Evolutionary conservation across 2,113 vertebrate genomes (phyloP).

Genomic region (Brachionichthys hirsutus): DNA sequence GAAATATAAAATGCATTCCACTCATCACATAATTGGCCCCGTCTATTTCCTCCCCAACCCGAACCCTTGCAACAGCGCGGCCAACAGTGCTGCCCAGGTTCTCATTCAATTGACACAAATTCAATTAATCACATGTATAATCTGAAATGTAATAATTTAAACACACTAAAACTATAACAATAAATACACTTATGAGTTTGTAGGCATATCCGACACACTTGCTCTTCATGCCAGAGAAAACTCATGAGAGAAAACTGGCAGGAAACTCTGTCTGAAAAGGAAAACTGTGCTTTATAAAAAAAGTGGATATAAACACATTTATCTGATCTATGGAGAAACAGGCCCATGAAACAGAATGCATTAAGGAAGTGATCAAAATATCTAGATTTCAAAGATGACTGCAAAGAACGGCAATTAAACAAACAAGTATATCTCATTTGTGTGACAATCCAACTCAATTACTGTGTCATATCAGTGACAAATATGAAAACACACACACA

Average conservation of each 20-base stretch:
- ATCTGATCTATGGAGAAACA: not conserved
- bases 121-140: too few species aligned
- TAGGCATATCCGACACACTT: not conserved
- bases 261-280: too few species aligned
- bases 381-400: slow-evolving; percentile 9
- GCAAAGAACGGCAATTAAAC: slow-evolving; percentile 35
- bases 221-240: not conserved
- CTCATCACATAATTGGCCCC: too few species aligned
- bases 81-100: too few species aligned
- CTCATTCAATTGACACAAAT: not conserved
- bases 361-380: slow-evolving; percentile 10
- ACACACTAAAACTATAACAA: not conserved
- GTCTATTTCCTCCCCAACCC: too few species aligned
- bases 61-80: too few species aligned
- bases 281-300: too few species aligned
- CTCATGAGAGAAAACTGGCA: too few species aligned
- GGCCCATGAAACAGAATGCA: slow-evolving; percentile 8
- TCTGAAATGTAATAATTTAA: not conserved
- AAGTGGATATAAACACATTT: too few species aligned
- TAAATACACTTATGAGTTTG: too few species aligned
- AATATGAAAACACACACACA: not conserved
- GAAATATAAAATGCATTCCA: too few species aligned
- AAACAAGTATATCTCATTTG: slow-evolving; percentile 37
- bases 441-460: slow-evolving; percentile 50
- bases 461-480: slow-evolving; percentile 49